Evolutionary conservation across 2,797 vertebrate genomes (phyloP).

Genomic region (Bryconaethiops microstoma): DNA sequence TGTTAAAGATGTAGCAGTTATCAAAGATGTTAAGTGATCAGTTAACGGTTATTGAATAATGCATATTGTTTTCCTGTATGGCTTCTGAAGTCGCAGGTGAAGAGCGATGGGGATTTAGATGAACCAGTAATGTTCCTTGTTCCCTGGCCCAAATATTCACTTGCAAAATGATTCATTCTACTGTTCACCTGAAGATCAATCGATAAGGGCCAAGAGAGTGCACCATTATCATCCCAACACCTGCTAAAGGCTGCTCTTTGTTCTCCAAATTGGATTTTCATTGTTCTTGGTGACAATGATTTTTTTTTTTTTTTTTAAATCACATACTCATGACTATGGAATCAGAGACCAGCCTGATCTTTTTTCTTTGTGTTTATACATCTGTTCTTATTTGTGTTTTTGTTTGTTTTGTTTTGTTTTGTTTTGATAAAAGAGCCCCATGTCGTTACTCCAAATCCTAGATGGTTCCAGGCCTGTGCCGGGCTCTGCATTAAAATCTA

Average conservation of each 20-base stretch:
- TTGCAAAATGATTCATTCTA: constrained; percentile 40
- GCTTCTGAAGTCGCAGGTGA: constrained; percentile 26
- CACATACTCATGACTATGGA: constrained; percentile 35
- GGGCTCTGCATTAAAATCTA: constrained; percentile 7
- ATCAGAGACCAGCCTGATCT: constrained; percentile 61
- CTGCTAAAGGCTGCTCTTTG: constrained; percentile 75
- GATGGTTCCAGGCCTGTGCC: constrained; percentile 22
- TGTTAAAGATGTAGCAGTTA: neutral
- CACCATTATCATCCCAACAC: constrained; percentile 81
- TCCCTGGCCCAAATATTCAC: constrained; percentile 37
- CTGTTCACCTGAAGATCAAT: constrained; percentile 32
- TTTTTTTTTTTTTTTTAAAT: neutral
- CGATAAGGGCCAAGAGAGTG: constrained; percentile 67
- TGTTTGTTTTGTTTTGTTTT: constrained; percentile 76
- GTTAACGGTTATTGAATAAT: constrained; percentile 12
- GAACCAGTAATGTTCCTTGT: constrained; percentile 20
- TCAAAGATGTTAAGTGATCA: neutral
- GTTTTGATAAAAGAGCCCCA: constrained; percentile 81
- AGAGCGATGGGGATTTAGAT: constrained; percentile 23
- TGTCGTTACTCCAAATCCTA: constrained; percentile 66
- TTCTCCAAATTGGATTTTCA: constrained; percentile 35
- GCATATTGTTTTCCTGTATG: constrained; percentile 33
- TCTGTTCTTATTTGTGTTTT: constrained; percentile 66
- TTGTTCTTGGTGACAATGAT: neutral
- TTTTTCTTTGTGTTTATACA: constrained; percentile 61